Percentiles rank a stretch among this genome's conserved stretches.
These are phyloP conservation scores for Suillia variegata DNA, from an alignment of 2,888 invertebrate species.

Conservation along the genomic window DNA sequence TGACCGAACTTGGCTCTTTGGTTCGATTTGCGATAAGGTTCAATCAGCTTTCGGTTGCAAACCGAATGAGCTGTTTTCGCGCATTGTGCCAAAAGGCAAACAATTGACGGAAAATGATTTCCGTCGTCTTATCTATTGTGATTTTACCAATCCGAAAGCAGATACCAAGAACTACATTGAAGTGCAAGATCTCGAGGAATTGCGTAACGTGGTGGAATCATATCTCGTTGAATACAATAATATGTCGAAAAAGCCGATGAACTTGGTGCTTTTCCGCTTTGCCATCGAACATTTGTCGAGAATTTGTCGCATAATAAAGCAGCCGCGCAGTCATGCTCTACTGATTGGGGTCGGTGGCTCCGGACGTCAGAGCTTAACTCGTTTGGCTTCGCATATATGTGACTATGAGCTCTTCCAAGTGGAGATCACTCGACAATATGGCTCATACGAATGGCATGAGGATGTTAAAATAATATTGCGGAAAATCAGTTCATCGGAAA, in stretches of 20 bases:
- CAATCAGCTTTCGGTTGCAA: constrained; percentile 67
- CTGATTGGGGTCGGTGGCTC: constrained; percentile 93
- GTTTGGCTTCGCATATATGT: constrained; percentile 90
- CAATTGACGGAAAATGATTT: constrained; percentile 78
- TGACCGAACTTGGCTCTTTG: constrained; percentile 82
- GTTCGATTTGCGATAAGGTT: constrained; percentile 70
- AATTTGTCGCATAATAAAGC: constrained; percentile 87
- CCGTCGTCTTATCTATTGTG: constrained; percentile 88
- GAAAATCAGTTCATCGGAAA: constrained; percentile 82
- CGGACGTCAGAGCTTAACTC: constrained; percentile 87
- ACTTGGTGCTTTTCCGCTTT: constrained; percentile 90
- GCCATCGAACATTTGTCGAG: constrained; percentile 93
- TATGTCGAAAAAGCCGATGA: constrained; percentile 96
- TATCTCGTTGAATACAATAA: constrained; percentile 91
- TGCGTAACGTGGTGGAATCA: constrained; percentile 83
- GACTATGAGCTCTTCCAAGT: constrained; percentile 93
- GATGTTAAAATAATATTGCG: constrained; percentile 82
- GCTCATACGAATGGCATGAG: constrained; percentile 86
- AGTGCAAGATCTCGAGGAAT: constrained; percentile 79
- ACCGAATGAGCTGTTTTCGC: constrained; percentile 72
- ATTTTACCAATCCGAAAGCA: constrained; percentile 93
- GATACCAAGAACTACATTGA: constrained; percentile 88
- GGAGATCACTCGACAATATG: constrained; percentile 87
- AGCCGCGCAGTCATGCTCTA: constrained; percentile 88
- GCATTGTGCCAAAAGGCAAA: constrained; percentile 64